A percentile compares a stretch with the other conserved stretches of the same genome.
Conservation (phyloP, 2,888 invertebrate species). For the Piscicola geometra region DNA sequence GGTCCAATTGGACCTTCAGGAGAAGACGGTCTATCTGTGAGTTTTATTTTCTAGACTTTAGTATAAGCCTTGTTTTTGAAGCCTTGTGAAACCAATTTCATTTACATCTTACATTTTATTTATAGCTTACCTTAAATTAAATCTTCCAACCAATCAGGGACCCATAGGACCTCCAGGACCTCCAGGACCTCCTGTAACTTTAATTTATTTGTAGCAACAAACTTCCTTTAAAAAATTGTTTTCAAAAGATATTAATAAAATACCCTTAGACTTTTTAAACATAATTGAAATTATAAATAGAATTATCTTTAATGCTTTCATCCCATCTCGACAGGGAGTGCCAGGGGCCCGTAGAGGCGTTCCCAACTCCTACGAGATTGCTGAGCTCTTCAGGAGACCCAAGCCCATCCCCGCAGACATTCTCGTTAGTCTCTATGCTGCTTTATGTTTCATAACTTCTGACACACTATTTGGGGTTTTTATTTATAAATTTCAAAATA, state of each 20-base stretch:
- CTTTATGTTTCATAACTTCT: no score
- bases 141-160: constrained; percentile 28
- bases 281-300: no score
- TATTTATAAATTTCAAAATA: no score
- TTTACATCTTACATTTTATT: no score
- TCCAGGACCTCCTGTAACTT: constrained; percentile 34
- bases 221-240: background rate
- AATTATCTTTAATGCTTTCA: background rate
- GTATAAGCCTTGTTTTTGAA: background rate
- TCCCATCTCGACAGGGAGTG: constrained; percentile 11
- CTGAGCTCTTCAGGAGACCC: constrained; percentile 28
- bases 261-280: no score
- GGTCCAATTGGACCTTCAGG: constrained; percentile 33
- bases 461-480: no score
- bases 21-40: constrained; percentile 31
- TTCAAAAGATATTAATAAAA: no score
- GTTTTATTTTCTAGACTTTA: background rate
- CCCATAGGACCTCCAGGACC: constrained; percentile 37
- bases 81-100: background rate
- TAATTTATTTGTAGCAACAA: background rate
- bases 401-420: constrained; percentile 19
- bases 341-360: constrained; percentile 31
- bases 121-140: no score
- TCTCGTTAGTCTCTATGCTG: background rate
- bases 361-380: constrained; percentile 16